A percentile compares a stretch with the other conserved stretches of the same genome.
These are phyloP conservation scores for Lepus timidus DNA, from an alignment of 2,113 vertebrate genomes.

Conservation along the genomic window DNA sequence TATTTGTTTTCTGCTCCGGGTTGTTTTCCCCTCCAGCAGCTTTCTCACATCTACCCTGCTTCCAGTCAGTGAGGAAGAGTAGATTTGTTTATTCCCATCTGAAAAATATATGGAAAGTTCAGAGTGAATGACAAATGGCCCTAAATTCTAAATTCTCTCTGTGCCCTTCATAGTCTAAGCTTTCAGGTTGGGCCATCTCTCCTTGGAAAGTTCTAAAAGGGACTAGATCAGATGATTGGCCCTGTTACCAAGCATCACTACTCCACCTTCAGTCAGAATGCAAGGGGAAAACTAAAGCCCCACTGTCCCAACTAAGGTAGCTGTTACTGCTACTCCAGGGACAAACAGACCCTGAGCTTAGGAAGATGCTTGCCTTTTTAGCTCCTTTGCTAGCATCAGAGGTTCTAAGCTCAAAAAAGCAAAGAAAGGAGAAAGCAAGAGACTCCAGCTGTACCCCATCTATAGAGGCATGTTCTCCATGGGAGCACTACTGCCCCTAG, in stretches of 20 bases:
- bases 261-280: not conserved
- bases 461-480: not conserved
- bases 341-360: not conserved
- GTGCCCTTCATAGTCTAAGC: not conserved
- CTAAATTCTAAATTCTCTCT: not conserved
- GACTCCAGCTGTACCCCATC: not conserved
- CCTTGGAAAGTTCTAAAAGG: not conserved
- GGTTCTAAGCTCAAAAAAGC: not conserved
- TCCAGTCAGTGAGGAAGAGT: not conserved
- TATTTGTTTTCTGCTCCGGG: not conserved
- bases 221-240: not conserved
- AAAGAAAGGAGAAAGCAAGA: not conserved
- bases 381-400: not conserved
- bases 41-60: not conserved
- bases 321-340: not conserved
- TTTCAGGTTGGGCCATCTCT: not conserved
- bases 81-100: not conserved
- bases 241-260: not conserved
- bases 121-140: not conserved
- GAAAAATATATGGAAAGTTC: not conserved
- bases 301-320: not conserved
- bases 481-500: conserved; percentile 38
- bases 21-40: not conserved
- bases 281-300: not conserved
- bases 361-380: not conserved